A percentile compares a stretch with the other conserved stretches of the same genome.
These are phyloP conservation scores for Sterrhoptilus dennistouni DNA, from an alignment of 2,113 vertebrate species.

Conservation along the genomic window DNA sequence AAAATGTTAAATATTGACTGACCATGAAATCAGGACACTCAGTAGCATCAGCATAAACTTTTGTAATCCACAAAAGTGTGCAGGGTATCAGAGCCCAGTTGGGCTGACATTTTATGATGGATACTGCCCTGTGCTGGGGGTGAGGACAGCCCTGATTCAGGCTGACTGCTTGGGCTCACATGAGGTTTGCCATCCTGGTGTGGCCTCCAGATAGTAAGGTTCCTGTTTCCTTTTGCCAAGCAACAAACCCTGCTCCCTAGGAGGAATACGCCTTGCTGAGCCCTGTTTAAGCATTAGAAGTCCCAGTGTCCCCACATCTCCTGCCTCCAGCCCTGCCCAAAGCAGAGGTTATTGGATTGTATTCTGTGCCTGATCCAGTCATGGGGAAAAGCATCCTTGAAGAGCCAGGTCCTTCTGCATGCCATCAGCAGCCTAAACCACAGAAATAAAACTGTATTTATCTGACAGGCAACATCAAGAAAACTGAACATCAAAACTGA, in stretches of 20 bases:
- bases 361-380: background rate
- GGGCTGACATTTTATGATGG: background rate
- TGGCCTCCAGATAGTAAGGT: background rate
- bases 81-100: background rate
- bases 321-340: background rate
- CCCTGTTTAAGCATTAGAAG: background rate
- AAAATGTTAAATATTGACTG: background rate
- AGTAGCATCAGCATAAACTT: background rate
- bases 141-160: background rate
- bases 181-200: background rate
- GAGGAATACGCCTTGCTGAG: background rate
- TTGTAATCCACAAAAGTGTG: background rate
- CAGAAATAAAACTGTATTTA: background rate
- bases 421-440: background rate
- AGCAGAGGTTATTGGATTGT: background rate
- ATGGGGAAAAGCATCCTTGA: accelerated
- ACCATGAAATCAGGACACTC: background rate
- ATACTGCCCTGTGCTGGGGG: accelerated
- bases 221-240: background rate
- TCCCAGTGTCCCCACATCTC: accelerated
- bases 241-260: background rate
- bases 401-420: background rate
- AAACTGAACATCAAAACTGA: background rate
- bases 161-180: accelerated
- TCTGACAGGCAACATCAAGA: background rate